Evolutionary conservation across 2,113 vertebrate genomes (phyloP).

Genomic region (Melospiza melodia): DNA sequence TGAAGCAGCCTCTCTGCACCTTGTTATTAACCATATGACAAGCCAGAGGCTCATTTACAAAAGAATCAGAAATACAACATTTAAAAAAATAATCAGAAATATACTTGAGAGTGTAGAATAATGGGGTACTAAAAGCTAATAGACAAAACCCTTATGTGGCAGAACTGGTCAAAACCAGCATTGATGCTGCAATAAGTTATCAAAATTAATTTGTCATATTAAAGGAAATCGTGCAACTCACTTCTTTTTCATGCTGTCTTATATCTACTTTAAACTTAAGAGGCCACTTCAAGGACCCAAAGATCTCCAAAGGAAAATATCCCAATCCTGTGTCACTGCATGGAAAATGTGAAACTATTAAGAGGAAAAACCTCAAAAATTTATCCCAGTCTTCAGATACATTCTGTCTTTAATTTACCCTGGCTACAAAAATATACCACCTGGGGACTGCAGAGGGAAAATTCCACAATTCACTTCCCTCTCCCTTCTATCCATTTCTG

Average conservation of each 20-base stretch:
- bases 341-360: conserved; percentile 21
- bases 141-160: not conserved
- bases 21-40: not conserved
- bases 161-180: not conserved
- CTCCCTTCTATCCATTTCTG: not conserved
- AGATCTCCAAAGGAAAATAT: not conserved
- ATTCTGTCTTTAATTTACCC: not conserved
- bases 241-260: not conserved
- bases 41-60: not conserved
- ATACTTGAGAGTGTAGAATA: not conserved
- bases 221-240: not conserved
- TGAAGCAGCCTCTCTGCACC: not conserved
- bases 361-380: not conserved
- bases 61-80: not conserved
- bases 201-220: not conserved
- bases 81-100: not conserved
- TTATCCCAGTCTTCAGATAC: not conserved
- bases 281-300: not conserved
- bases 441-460: not conserved
- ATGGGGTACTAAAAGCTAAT: not conserved
- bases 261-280: not conserved
- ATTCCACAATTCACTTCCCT: not conserved
- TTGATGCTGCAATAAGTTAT: not conserved
- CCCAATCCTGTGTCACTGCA: rapidly evolving
- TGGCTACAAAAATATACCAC: not conserved